Evolutionary conservation across 2,113 vertebrate species (phyloP).

Genomic region (Cephalopholis sonnerati): DNA sequence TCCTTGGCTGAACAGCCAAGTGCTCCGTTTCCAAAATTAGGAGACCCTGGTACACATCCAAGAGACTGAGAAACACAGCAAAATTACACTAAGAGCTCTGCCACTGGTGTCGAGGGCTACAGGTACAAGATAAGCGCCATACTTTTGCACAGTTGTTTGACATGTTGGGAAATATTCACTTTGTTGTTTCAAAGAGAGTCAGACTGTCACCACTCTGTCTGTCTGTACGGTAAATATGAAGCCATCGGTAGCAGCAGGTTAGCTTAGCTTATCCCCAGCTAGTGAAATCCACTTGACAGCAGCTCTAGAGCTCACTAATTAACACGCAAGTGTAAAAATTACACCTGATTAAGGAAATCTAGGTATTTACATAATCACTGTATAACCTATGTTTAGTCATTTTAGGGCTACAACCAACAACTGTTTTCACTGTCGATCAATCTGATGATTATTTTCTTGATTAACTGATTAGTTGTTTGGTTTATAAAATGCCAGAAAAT

Average conservation of each 20-base stretch:
- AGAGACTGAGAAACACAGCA: constrained; percentile 9
- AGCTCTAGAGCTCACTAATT: too few relatives aligned
- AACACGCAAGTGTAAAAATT: too few relatives aligned
- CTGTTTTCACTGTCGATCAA: too few relatives aligned
- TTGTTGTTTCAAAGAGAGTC: not conserved
- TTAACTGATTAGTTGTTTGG: too few relatives aligned
- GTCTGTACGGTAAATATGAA: not conserved
- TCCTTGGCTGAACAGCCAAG: constrained; percentile 31
- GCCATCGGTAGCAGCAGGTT: not conserved
- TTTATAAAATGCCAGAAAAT: too few relatives aligned
- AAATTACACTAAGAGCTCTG: constrained; percentile 20
- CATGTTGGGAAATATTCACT: not conserved
- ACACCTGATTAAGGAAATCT: too few relatives aligned
- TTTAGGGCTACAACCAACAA: too few relatives aligned
- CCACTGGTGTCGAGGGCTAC: constrained; percentile 14
- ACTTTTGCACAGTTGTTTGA: not conserved
- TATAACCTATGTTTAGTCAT: too few relatives aligned
- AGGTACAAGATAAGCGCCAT: constrained; percentile 4
- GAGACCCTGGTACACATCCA: constrained; percentile 23
- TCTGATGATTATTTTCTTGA: too few relatives aligned
- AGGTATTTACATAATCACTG: too few relatives aligned
- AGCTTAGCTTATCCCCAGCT: not conserved
- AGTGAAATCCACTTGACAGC: too few relatives aligned
- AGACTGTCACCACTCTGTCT: not conserved
- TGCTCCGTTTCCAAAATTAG: constrained; percentile 37